A percentile compares a stretch with the other conserved stretches of the same genome.
phyloP scores from a whole-genome alignment of 2,888 invertebrate genomes.

The Euphydryas editha region DNA sequence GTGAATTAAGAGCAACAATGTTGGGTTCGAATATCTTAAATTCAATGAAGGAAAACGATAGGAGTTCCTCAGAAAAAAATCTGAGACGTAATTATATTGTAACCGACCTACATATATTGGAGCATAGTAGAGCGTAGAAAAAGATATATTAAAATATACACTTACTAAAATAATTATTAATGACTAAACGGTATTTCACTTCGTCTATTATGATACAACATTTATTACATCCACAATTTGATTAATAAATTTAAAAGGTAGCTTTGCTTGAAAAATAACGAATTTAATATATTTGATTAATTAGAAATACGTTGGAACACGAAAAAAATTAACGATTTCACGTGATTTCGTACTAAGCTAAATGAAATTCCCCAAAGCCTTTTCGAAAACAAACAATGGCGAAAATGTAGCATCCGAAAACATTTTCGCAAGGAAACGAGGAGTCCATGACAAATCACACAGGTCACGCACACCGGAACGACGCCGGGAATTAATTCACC shows the following conservation, averaged over 20 bases:
- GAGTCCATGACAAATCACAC: slow-evolving; percentile 40
- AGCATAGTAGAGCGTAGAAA: no score
- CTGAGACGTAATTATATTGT: no score
- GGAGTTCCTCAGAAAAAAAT: no score
- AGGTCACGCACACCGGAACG: slow-evolving; percentile 44
- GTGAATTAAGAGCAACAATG: no score
- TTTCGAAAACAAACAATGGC: slow-evolving; percentile 39
- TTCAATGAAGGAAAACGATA: no score
- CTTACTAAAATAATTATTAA: no score
- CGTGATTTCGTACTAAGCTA: slow-evolving; percentile 19
- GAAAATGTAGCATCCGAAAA: slow-evolving; percentile 45
- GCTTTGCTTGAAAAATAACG: neutral
- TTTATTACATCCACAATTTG: no score
- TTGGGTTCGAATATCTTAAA: no score
- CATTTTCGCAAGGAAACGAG: slow-evolving; percentile 53
- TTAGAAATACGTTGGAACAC: slow-evolving; percentile 1
- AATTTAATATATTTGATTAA: neutral
- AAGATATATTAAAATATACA: no score
- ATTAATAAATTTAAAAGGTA: neutral
- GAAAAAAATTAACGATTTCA: slow-evolving; percentile 25
- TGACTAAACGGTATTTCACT: no score
- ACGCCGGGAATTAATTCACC: slow-evolving; percentile 58
- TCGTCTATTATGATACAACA: no score
- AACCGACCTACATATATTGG: no score
- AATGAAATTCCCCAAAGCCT: slow-evolving; percentile 32